Percentiles rank a stretch among this genome's conserved stretches.
These are phyloP conservation scores for Pelagia noctiluca DNA, from an alignment of 30 jellyfish, hydroid and myxozoan genomes.

Conservation along the genomic window DNA sequence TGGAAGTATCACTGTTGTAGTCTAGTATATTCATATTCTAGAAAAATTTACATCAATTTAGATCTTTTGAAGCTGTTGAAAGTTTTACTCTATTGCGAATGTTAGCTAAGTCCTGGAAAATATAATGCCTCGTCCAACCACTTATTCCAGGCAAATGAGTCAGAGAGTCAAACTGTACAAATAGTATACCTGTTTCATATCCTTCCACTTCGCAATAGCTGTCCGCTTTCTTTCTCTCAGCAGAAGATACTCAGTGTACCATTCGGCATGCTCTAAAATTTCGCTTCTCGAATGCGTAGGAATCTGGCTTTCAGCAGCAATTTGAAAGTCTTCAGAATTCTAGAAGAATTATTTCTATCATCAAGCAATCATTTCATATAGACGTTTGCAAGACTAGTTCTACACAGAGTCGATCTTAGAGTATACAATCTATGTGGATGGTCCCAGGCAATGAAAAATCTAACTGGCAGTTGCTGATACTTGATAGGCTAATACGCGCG, in stretches of 20 bases:
- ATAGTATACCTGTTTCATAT: conserved; percentile 75
- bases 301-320: conserved; percentile 70
- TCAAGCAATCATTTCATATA: too few species aligned
- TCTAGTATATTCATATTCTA: not conserved
- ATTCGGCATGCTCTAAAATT: conserved; percentile 76
- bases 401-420: too few species aligned
- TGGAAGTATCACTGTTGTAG: conserved; percentile 6
- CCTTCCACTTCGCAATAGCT: conserved; percentile 86
- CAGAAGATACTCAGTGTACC: conserved; percentile 78
- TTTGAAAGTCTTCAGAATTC: conserved; percentile 37
- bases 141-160: too few species aligned
- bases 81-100: not conserved
- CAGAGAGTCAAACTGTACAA: too few species aligned
- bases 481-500: too few species aligned
- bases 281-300: conserved; percentile 81
- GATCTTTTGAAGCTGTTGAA: not conserved
- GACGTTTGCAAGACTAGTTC: too few species aligned
- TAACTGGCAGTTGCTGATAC: too few species aligned
- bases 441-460: too few species aligned
- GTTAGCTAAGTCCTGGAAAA: too few species aligned
- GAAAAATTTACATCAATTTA: not conserved
- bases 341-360: too few species aligned
- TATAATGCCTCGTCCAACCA: too few species aligned
- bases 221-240: conserved; percentile 80
- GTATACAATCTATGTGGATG: too few species aligned